phyloP scores from a whole-genome alignment of 1,140 invertebrate species.

The Potamilus streckersoni region DNA sequence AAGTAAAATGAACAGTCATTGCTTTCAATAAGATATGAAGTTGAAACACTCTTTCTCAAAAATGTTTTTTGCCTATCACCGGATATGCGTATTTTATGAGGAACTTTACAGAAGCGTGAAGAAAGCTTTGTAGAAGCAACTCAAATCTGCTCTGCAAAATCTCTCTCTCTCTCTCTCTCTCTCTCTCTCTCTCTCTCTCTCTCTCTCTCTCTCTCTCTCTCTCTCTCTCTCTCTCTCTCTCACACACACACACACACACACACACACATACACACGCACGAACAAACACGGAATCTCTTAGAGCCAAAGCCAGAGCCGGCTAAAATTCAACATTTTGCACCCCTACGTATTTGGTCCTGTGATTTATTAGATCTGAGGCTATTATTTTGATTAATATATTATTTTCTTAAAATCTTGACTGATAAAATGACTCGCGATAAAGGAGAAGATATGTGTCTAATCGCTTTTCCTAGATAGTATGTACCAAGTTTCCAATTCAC shows the following conservation, averaged over 20 bases:
- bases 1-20: neutral
- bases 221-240: conserved; percentile 1
- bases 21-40: neutral
- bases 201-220: conserved; percentile 1
- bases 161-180: neutral
- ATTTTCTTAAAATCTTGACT: neutral
- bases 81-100: neutral
- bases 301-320: neutral
- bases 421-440: neutral
- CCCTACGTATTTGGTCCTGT: neutral
- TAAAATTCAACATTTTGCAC: neutral
- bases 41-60: neutral
- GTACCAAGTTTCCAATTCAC: neutral
- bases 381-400: neutral
- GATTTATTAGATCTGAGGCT: neutral
- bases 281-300: neutral
- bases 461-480: neutral
- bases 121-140: neutral
- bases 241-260: neutral
- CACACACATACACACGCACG: neutral
- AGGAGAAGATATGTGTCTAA: neutral
- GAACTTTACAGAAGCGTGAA: neutral
- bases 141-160: too few species aligned
- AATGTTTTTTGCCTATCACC: neutral
- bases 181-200: conserved; percentile 1